phyloP scores from a whole-genome alignment of 2,113 vertebrate species.

The Canis aureus region DNA sequence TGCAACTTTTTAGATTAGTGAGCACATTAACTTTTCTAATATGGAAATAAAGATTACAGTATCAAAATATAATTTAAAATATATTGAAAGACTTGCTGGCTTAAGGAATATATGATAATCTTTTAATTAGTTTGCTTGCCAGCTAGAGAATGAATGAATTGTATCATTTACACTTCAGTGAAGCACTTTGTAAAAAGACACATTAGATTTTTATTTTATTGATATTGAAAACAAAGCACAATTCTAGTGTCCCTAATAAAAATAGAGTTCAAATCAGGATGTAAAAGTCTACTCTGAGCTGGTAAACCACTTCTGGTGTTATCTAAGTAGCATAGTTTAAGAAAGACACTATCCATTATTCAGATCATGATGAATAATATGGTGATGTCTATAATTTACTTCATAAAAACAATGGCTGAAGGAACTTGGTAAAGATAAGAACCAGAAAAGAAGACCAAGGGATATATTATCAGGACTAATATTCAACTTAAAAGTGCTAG shows the following conservation, averaged over 20 bases:
- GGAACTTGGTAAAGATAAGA: neutral
- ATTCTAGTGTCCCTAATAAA: neutral
- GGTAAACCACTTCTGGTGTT: neutral
- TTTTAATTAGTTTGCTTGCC: constrained; percentile 52
- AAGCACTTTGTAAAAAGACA: constrained; percentile 27
- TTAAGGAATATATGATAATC: neutral
- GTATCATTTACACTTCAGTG: neutral
- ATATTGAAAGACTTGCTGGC: constrained; percentile 29
- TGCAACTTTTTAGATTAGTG: constrained; percentile 35
- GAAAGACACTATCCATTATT: neutral
- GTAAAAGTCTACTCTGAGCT: neutral
- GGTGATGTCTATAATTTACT: neutral
- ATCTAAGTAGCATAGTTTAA: neutral
- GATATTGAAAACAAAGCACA: constrained; percentile 14
- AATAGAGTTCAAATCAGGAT: neutral
- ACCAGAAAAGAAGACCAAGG: neutral
- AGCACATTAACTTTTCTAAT: constrained; percentile 57
- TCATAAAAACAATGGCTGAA: neutral
- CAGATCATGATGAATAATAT: neutral
- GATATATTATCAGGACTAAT: neutral
- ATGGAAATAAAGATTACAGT: constrained; percentile 55
- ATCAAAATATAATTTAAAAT: constrained; percentile 65
- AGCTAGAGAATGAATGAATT: neutral
- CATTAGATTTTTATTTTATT: constrained; percentile 23
- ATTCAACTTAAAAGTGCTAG: neutral